Evolutionary conservation across 2,113 vertebrate genomes (phyloP).

Genomic region (Ceratotherium simum): DNA sequence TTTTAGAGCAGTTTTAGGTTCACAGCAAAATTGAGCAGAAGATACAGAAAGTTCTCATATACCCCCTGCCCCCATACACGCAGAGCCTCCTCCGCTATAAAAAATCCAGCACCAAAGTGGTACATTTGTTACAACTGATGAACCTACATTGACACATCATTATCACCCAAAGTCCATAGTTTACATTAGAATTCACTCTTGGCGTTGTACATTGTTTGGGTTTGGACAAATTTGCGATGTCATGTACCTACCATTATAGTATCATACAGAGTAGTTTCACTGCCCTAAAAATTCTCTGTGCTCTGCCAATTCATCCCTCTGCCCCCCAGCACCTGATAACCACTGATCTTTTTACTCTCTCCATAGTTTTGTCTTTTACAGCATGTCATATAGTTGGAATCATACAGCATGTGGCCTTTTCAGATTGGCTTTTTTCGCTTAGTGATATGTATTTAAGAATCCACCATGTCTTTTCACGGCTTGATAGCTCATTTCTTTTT

Average conservation of each 20-base stretch:
- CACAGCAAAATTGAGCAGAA: not conserved
- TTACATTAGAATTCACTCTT: not conserved
- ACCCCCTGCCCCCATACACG: not conserved
- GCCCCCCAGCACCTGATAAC: too few species aligned
- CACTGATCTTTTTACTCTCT: not conserved
- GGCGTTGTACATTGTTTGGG: not conserved
- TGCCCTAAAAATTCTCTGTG: not conserved
- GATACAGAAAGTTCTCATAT: not conserved
- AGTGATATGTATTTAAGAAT: not conserved
- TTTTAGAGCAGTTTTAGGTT: slow-evolving; percentile 2
- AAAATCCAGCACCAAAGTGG: too few species aligned
- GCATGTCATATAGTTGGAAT: not conserved
- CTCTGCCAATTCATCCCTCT: not conserved
- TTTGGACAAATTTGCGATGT: not conserved
- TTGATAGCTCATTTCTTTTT: not conserved
- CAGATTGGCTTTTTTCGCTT: not conserved
- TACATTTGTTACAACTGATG: not conserved
- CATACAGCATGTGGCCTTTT: not conserved
- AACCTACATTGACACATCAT: not conserved
- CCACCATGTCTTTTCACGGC: not conserved
- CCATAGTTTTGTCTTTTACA: not conserved
- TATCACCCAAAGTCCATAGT: not conserved
- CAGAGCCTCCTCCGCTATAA: not conserved
- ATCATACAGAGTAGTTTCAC: not conserved
- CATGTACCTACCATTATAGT: not conserved